phyloP scores from a whole-genome alignment of 2,888 invertebrate genomes.

The Linnaemya tessellans region DNA sequence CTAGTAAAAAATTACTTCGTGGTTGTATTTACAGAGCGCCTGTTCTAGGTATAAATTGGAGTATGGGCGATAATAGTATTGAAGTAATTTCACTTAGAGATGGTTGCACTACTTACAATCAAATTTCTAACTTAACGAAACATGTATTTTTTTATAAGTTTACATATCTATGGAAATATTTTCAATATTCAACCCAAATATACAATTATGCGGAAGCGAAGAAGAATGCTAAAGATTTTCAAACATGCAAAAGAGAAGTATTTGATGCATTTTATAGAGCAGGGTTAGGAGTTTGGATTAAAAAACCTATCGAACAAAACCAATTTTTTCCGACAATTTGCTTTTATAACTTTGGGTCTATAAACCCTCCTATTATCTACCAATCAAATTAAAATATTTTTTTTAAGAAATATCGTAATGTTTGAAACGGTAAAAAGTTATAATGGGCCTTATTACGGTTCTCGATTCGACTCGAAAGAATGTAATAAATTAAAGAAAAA shows the following conservation, averaged over 20 bases:
- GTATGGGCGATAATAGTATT: slow-evolving; percentile 85
- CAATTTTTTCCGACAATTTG: slow-evolving; percentile 88
- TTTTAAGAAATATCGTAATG: not conserved
- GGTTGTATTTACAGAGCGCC: slow-evolving; percentile 94
- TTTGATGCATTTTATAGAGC: slow-evolving; percentile 91
- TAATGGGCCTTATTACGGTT: too few relatives aligned
- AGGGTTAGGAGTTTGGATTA: slow-evolving; percentile 93
- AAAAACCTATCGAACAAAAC: slow-evolving; percentile 96
- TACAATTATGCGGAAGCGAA: slow-evolving; percentile 89
- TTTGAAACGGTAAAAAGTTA: not conserved
- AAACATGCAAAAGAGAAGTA: slow-evolving; percentile 91
- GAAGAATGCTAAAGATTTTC: slow-evolving; percentile 86
- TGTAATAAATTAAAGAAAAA: too few relatives aligned
- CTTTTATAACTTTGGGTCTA: too few relatives aligned
- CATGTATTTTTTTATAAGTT: slow-evolving; percentile 81
- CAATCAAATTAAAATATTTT: not conserved
- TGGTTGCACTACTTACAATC: slow-evolving; percentile 91
- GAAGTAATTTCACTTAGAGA: slow-evolving; percentile 94
- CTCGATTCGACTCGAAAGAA: too few relatives aligned
- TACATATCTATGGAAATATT: slow-evolving; percentile 79
- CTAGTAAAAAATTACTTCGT: slow-evolving; percentile 92
- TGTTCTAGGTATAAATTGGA: slow-evolving; percentile 95
- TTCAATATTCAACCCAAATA: slow-evolving; percentile 78
- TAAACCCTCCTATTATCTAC: not conserved
- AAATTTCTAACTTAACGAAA: slow-evolving; percentile 87